Evolutionary conservation across 2,113 vertebrate genomes (phyloP), one percentile per base, ranked within the genome.

Genomic region (Entomyzon cyanotis): DNA sequence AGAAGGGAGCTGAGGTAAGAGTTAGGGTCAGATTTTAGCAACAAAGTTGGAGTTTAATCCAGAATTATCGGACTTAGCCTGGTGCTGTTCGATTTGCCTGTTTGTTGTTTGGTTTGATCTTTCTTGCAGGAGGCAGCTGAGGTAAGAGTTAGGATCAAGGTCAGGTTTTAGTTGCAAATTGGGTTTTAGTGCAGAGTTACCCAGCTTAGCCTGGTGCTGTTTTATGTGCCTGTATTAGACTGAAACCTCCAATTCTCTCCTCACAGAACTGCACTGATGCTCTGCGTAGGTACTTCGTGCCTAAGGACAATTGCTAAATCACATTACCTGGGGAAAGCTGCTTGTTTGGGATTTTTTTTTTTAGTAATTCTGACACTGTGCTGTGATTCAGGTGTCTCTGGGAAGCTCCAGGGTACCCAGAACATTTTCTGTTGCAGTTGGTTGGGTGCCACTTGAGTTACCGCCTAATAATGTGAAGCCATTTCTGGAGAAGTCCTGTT

Each of bases 221-320:
- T 71, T 31, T 35, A 49, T 33, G 70, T 75, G 22, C 46, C n/a
- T 47, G 8, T 6, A 0, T 20, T 7, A 47, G 37, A 39, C 11
- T 15, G 3, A 74, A 73, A 60, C 10, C 9, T 47, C 52, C 27
- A 21, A 4, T 30, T n/a, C 35, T 31, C 27, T 31, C 31, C 18
- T 79, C 11, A 12, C 12, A 13, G 71, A 88, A 12, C 30, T 27
- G 35, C 4, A 3, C 46, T 15, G 79, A n/a, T 70, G 71, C 22
- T 47, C 46, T 3, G 1, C 3, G 0, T 3, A 1, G 12, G 11
- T 8, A 9, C 16, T 47, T 39, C 2, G 3, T 35, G 11, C 42
- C 12, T 50, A 0, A 67, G 59, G 41, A 24, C 41, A 50, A 11
- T 12, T 53, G 41, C 12, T 62, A 67, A 92, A 80, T 77, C 15